Conservation (phyloP, 2,888 invertebrate species). For the Drosophila neoperkinsi region DNA sequence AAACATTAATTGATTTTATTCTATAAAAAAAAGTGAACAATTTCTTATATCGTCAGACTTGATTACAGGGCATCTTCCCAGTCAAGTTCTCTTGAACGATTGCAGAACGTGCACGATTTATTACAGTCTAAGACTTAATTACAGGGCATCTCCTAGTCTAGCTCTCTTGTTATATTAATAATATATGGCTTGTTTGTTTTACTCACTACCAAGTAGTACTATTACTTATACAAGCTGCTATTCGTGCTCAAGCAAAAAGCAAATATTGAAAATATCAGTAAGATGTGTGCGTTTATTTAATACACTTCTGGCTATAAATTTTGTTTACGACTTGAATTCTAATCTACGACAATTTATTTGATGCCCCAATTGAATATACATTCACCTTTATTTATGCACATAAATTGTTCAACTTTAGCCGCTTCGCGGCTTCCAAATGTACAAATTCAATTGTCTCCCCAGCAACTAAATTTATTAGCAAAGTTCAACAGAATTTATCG, state of each 20-base stretch:
- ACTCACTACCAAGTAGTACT: constrained; percentile 8
- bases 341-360: constrained; percentile 5
- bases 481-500: background rate
- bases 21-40: background rate
- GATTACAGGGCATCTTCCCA: background rate
- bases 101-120: background rate
- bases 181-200: constrained; percentile 4
- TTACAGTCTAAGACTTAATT: background rate
- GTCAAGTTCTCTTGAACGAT: background rate
- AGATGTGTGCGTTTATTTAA: background rate
- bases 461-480: background rate
- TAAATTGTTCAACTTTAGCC: background rate
- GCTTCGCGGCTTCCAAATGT: background rate
- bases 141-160: background rate
- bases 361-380: background rate
- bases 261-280: background rate
- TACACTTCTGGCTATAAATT: background rate
- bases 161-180: no score
- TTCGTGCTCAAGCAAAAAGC: background rate
- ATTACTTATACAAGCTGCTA: constrained; percentile 18
- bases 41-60: background rate
- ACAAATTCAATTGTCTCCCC: background rate
- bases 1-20: background rate
- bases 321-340: background rate
- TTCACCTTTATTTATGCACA: constrained; percentile 5